Conservation (phyloP, 2,113 vertebrate species). For the Hippocampus zosterae region DNA sequence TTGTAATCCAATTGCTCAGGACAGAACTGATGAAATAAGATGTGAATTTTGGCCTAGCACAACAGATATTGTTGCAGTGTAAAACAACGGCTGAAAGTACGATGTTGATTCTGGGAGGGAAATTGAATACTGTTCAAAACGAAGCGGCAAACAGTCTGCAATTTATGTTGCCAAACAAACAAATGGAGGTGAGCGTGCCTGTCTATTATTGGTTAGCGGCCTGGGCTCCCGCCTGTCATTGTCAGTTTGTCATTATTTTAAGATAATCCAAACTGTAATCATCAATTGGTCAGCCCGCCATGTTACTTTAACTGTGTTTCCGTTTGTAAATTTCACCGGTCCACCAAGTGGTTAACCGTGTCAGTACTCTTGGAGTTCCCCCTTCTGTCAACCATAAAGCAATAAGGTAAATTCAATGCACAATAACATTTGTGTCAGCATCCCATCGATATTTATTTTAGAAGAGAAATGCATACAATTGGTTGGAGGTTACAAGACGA, state of each 20-base stretch:
- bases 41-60: background rate
- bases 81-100: background rate
- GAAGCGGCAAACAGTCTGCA: conserved; percentile 49
- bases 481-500: background rate
- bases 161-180: conserved; percentile 42
- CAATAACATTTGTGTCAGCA: conserved; percentile 67
- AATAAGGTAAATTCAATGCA: conserved; percentile 49
- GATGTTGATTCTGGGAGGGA: conserved; percentile 4
- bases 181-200: background rate
- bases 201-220: no score
- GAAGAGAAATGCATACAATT: conserved; percentile 11
- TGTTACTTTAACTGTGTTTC: no score
- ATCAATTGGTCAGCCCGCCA: no score
- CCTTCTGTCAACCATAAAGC: conserved; percentile 13
- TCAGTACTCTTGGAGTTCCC: no score
- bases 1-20: conserved; percentile 30
- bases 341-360: no score
- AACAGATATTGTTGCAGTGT: background rate
- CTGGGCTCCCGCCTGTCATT: no score
- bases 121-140: conserved; percentile 15
- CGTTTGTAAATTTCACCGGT: no score
- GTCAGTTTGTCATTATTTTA: no score
- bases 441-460: conserved; percentile 68
- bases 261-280: no score
- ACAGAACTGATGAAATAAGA: background rate